Evolutionary conservation across 2,113 vertebrate species (phyloP), one percentile per base, ranked within the genome.

Genomic region (Dipodomys spectabilis): DNA sequence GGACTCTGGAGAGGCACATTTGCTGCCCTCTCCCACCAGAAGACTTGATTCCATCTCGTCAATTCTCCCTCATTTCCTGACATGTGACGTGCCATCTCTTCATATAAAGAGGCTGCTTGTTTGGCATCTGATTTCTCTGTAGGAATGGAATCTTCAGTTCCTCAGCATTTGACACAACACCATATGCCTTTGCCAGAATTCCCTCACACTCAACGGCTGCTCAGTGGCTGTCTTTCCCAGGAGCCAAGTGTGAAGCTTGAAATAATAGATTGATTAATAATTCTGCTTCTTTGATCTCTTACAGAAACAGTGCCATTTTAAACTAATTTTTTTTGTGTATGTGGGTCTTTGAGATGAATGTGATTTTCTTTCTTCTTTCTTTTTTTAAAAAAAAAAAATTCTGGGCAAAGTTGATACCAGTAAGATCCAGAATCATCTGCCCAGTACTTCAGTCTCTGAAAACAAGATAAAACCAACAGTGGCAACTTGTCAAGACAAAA

Each of bases 151-250:
- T 96, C 92, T 97, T 96, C 88, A 94, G 92, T 93, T 96, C 97
- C 94, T 94, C 90, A 95, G 96, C 95, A 90, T 96, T 95, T 97
- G 94, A 95, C 96, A 95, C 74, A 96, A 92, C 92, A 97, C 97
- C 97, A 97, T 96, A 95, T 96, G 96, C 90, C 93, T 96, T 96
- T 95, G 90, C 92, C 94, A 97, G 96, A 96, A 97, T 95, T 95
- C 93, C 88, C 92, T 95, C 94, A 95, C 95, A 88, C 94, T 95
- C 88, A 93, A 67, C 94, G 96, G 93, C 97, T 96, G 95, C 95
- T 96, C 96, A 95, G 90, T 97, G 96, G 78, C 94, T 95, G 89
- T 95, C 95, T 97, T 96, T 96, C 78, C 85, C 90, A 96, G 6
- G 3, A 95, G 87, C 90, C 90, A 96, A 96, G 94, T 95, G 97